Percentiles rank a stretch among this genome's conserved stretches.
These are phyloP conservation scores for Melanotaenia parkinsoni DNA, from an alignment of 2,797 vertebrate species.

Conservation along the genomic window DNA sequence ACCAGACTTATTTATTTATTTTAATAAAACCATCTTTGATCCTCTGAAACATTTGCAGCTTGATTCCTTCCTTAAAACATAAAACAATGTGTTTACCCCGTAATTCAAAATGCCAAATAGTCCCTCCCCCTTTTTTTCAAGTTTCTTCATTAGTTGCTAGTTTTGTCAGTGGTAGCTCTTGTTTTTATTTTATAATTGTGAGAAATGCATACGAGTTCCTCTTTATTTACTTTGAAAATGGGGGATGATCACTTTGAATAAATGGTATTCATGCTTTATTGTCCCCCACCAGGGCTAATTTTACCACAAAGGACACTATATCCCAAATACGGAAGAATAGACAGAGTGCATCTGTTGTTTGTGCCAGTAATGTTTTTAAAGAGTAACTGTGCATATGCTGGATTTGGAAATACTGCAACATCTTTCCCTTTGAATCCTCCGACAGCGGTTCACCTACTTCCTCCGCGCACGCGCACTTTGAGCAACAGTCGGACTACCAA, in stretches of 20 bases:
- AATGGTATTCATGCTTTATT: not conserved
- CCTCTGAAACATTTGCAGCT: too few relatives aligned
- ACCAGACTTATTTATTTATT: too few relatives aligned
- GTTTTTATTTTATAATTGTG: not conserved
- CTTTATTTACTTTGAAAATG: not conserved
- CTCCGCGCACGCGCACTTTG: slow-evolving; percentile 83
- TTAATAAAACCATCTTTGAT: too few relatives aligned
- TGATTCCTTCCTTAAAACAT: too few relatives aligned
- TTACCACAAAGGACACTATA: not conserved
- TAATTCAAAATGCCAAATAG: not conserved
- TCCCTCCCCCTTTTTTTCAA: not conserved
- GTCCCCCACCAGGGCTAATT: not conserved
- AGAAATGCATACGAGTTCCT: not conserved
- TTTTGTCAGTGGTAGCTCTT: not conserved
- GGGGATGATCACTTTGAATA: not conserved
- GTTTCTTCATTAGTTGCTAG: not conserved
- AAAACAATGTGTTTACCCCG: not conserved
- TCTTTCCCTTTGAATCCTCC: not conserved
- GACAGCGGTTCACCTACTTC: slow-evolving; percentile 41
- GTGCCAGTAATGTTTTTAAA: not conserved
- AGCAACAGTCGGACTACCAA: slow-evolving; percentile 83
- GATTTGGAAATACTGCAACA: not conserved
- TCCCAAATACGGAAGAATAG: not conserved
- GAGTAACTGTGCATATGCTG: not conserved
- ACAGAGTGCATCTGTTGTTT: not conserved